phyloP scores from a whole-genome alignment of 2,888 invertebrate genomes.

The Sarcophaga carnaria region DNA sequence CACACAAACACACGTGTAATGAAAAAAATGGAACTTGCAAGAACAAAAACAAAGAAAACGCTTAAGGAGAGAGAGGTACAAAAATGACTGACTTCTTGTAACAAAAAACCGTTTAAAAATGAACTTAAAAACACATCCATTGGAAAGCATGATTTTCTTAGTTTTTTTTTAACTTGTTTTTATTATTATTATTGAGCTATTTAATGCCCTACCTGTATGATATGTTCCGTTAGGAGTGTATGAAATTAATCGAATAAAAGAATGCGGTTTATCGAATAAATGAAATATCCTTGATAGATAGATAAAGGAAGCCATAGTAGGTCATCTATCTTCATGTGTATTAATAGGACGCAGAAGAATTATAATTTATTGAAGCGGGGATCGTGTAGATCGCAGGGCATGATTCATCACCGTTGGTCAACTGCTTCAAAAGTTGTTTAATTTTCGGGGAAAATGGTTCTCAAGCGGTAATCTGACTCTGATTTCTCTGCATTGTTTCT shows the following conservation, averaged over 20 bases:
- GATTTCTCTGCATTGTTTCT: no score
- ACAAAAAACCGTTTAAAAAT: constrained; percentile 60
- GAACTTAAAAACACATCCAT: constrained; percentile 49
- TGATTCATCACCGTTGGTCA: no score
- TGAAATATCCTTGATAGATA: neutral
- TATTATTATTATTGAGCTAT: constrained; percentile 56
- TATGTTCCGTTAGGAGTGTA: constrained; percentile 37
- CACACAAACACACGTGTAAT: neutral
- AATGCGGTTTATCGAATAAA: neutral
- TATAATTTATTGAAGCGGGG: no score
- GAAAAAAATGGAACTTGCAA: neutral
- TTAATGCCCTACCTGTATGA: constrained; percentile 70
- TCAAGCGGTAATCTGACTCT: no score
- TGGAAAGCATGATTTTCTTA: constrained; percentile 59
- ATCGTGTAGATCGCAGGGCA: no score
- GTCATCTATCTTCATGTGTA: no score
- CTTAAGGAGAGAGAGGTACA: constrained; percentile 44
- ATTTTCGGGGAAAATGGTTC: no score
- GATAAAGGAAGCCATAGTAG: no score
- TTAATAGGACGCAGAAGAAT: no score
- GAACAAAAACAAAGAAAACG: constrained; percentile 41
- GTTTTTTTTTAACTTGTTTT: constrained; percentile 49
- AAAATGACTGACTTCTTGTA: constrained; percentile 46
- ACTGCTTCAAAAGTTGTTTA: no score
- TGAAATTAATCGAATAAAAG: constrained; percentile 41